These are phyloP conservation scores for Malacoraja senta DNA, from an alignment of 2,797 vertebrate genomes.

Conservation along the genomic window DNA sequence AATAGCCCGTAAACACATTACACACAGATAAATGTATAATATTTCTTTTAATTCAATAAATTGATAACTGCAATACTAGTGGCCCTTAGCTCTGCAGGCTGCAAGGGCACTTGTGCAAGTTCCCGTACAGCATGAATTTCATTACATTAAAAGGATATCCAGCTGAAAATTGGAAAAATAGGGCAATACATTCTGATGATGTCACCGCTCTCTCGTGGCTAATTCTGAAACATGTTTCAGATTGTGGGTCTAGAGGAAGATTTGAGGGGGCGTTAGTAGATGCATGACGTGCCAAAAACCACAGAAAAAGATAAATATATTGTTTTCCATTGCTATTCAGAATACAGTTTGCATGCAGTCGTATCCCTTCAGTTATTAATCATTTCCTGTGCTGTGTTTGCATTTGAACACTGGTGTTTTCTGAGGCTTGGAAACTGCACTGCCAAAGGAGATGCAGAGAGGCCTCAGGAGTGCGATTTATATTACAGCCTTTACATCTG, in stretches of 20 bases:
- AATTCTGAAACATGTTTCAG: neutral
- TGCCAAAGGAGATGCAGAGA: too few relatives aligned
- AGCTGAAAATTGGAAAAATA: neutral
- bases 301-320: neutral
- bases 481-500: neutral
- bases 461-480: neutral
- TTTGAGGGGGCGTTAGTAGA: neutral
- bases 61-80: neutral
- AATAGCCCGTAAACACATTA: too few relatives aligned
- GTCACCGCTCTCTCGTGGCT: neutral
- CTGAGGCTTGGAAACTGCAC: neutral
- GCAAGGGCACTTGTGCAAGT: neutral
- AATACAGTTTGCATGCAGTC: neutral
- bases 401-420: neutral
- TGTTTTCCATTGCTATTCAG: conserved; percentile 3
- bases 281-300: neutral
- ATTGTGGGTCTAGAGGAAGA: neutral
- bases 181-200: neutral
- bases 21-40: too few relatives aligned
- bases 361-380: neutral
- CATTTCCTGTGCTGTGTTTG: neutral
- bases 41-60: too few relatives aligned
- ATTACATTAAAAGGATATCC: neutral
- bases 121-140: neutral
- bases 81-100: too few relatives aligned